Evolutionary conservation across 2,113 vertebrate genomes (phyloP).

Genomic region (Embiotoca jacksoni): DNA sequence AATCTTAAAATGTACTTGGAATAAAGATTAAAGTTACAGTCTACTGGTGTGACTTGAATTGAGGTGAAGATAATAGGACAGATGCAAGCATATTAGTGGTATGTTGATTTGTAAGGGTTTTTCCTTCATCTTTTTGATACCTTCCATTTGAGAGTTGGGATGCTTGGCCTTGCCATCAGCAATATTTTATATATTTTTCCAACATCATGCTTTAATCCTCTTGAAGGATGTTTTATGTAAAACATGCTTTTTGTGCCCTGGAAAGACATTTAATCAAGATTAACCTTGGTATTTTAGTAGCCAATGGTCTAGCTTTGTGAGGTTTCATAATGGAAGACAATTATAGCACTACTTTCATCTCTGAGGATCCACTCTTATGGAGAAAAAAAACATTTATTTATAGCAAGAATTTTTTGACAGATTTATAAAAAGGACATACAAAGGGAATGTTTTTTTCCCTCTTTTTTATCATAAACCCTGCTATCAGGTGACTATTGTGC

Average conservation of each 20-base stretch:
- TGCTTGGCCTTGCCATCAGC: conserved; percentile 80
- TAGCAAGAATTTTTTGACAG: conserved; percentile 43
- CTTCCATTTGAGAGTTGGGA: conserved; percentile 73
- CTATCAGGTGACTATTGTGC: background rate
- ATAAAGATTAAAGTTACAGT: conserved; percentile 54
- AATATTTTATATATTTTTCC: conserved; percentile 69
- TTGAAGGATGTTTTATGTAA: conserved; percentile 82
- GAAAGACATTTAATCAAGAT: conserved; percentile 82
- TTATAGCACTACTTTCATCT: conserved; percentile 68
- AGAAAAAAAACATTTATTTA: conserved; percentile 55
- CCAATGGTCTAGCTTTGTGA: conserved; percentile 76
- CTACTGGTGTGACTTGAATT: conserved; percentile 72
- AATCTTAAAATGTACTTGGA: conserved; percentile 64
- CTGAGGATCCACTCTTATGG: conserved; percentile 61
- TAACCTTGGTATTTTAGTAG: conserved; percentile 83
- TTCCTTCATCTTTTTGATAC: conserved; percentile 75
- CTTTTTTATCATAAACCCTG: conserved; percentile 4
- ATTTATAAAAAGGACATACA: conserved; percentile 45
- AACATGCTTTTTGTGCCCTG: conserved; percentile 79
- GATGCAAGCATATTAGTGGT: conserved; percentile 68
- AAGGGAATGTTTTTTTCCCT: conserved; percentile 5
- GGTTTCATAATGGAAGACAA: conserved; percentile 79
- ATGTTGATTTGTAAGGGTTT: conserved; percentile 75
- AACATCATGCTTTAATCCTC: conserved; percentile 66
- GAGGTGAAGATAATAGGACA: conserved; percentile 67